Base-by-base conservation (phyloP, 2,797 vertebrate species). In the Cetoscarus ocellatus region DNA sequence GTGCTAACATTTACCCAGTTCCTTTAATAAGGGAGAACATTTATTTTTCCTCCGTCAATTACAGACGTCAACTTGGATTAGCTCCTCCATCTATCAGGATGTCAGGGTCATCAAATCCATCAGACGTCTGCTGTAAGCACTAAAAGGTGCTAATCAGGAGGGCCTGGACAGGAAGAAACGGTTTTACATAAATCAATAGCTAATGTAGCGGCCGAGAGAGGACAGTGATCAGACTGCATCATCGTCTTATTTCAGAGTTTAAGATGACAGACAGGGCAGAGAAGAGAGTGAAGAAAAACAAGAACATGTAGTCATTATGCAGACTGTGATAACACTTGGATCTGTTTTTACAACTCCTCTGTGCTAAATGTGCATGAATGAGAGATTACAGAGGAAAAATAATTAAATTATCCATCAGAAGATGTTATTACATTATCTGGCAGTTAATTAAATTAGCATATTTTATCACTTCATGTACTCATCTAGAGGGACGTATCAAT, bases 31-130 rank as follows among this genome's bases (percentile, higher is more conserved):
- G 15, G 8, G 5, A 59, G 27, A 34, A 63, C 53, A 48, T 80
- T 13, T n/a, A 45, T 42, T 27, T 48, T n/a, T 49, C 39, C 12
- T 42, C 66, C 50, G 56, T 77, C 54, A 57, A 52, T 73, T 64
- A 49, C 27, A 68, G 59, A 56, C 63, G 64, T 69, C 53, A 15
- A 27, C 52, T 64, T 7, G 1, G 7, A 66, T 84, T 70, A 75
- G 52, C 36, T 0, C 60, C 17, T 69, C 67, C 58, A 84, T 83
- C 65, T 67, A 62, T 71, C 56, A 70, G 27, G n/a, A 71, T 51
- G 68, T 82, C 79, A 72, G 66, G 53, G 19, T 51, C 55, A 63
- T 78, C 67, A 77, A 66, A 83, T 60, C 57, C 56, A 43, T 70
- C 61, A n/a, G 48, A 47, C 73, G 73, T 80, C 73, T 74, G 73